These are phyloP conservation scores for Itoplectis maculator DNA, from an alignment of 2,888 invertebrate species.

Conservation along the genomic window DNA sequence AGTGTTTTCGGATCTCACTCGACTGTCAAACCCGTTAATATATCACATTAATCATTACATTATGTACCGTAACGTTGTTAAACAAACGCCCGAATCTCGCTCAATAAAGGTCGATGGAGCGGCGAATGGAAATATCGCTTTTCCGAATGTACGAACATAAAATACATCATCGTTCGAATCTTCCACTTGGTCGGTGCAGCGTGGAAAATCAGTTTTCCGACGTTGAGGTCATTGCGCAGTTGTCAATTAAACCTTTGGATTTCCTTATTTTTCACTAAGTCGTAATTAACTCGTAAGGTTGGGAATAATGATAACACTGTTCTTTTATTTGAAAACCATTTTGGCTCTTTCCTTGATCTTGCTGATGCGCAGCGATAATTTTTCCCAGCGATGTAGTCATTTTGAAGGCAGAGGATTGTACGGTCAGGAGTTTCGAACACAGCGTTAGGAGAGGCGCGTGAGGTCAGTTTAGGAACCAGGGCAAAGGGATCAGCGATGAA, in stretches of 20 bases:
- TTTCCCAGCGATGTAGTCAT: not conserved
- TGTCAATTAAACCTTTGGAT: no score
- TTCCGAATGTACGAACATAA: slow-evolving; percentile 1
- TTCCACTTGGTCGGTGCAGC: not conserved
- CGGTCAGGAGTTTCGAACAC: not conserved
- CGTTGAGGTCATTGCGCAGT: no score
- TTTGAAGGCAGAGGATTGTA: not conserved
- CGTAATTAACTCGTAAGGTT: no score
- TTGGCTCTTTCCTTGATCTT: no score
- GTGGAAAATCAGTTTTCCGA: no score
- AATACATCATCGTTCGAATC: not conserved
- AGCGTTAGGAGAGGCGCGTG: not conserved
- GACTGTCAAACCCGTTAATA: not conserved
- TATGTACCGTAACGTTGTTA: slow-evolving; percentile 12
- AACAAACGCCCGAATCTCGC: slow-evolving; percentile 1
- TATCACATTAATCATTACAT: not conserved
- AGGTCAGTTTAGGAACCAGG: slow-evolving; percentile 17
- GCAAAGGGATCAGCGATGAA: slow-evolving; percentile 17
- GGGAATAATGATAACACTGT: no score
- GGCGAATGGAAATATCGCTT: slow-evolving; percentile 9
- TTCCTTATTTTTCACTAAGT: not conserved
- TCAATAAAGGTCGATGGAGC: not conserved
- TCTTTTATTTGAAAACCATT: no score
- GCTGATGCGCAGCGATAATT: not conserved
- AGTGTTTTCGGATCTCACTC: not conserved